These are phyloP conservation scores for Sthenelais limicola DNA, from an alignment of 2,888 invertebrate species.

Conservation along the genomic window DNA sequence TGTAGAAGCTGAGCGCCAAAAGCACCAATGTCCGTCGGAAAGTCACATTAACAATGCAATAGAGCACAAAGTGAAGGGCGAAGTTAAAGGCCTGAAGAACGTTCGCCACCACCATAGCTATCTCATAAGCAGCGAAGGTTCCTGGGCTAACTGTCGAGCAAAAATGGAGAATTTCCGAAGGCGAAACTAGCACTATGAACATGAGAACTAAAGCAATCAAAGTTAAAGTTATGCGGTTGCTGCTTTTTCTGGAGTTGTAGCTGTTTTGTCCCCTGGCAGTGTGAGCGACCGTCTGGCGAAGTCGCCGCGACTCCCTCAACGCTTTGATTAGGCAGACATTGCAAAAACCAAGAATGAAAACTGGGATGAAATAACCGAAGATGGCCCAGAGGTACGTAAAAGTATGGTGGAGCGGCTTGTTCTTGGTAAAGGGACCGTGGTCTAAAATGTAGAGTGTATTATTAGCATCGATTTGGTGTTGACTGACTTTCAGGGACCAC, in stretches of 20 bases:
- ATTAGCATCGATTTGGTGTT: background rate
- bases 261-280: background rate
- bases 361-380: conserved; percentile 66
- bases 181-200: conserved; percentile 66
- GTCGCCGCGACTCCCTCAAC: conserved; percentile 31
- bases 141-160: conserved; percentile 44
- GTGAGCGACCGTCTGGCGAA: conserved; percentile 28
- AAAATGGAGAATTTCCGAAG: conserved; percentile 67
- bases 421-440: conserved; percentile 31
- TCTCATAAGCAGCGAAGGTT: conserved; percentile 1
- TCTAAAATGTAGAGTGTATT: conserved; percentile 42
- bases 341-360: conserved; percentile 63
- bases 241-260: conserved; percentile 9
- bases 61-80: conserved; percentile 43
- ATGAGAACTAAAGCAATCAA: conserved; percentile 65
- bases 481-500: conserved; percentile 41
- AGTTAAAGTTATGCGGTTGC: conserved; percentile 62
- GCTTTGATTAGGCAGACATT: conserved; percentile 64
- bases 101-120: conserved; percentile 29
- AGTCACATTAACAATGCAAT: conserved; percentile 45
- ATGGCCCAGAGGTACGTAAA: conserved; percentile 59
- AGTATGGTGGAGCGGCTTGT: background rate
- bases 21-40: conserved; percentile 42
- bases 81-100: conserved; percentile 43
- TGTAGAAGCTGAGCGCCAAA: background rate